Percentiles rank a stretch among this genome's conserved stretches.
Conservation (phyloP, 2,797 vertebrate species). For the Danio tinwini region DNA sequence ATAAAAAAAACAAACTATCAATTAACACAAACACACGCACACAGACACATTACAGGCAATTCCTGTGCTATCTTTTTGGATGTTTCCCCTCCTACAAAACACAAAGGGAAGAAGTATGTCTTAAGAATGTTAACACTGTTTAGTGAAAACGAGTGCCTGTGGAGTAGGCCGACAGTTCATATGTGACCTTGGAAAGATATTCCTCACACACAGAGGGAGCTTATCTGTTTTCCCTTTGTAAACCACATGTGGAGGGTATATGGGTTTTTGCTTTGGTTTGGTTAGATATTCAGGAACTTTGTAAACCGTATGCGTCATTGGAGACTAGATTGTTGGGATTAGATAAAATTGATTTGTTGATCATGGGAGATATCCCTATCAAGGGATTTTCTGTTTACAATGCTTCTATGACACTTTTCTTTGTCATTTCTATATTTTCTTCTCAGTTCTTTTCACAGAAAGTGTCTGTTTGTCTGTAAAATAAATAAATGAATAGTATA, state of each 20-base stretch:
- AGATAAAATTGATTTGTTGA: slow-evolving; percentile 2
- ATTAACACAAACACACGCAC: too few species aligned
- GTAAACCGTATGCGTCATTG: slow-evolving; percentile 21
- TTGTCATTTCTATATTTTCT: too few species aligned
- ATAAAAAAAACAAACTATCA: too few species aligned
- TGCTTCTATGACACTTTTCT: too few species aligned
- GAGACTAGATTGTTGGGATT: background rate
- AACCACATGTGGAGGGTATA: slow-evolving; percentile 38
- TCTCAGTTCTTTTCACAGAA: background rate
- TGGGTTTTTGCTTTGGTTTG: slow-evolving; percentile 27
- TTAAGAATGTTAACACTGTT: slow-evolving; percentile 46
- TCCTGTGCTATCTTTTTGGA: slow-evolving; percentile 54
- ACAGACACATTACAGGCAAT: slow-evolving; percentile 10
- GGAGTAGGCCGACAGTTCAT: slow-evolving; percentile 51
- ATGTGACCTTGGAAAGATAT: slow-evolving; percentile 63
- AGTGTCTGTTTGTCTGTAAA: too few species aligned
- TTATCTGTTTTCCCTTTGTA: slow-evolving; percentile 49
- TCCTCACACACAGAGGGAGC: slow-evolving; percentile 38
- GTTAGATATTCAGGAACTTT: slow-evolving; percentile 39
- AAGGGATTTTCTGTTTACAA: slow-evolving; percentile 1
- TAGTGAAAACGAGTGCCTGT: slow-evolving; percentile 35
- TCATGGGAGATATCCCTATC: background rate
- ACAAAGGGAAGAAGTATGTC: slow-evolving; percentile 56
- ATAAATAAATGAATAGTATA: too few species aligned
- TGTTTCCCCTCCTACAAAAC: slow-evolving; percentile 40